A percentile compares a stretch with the other conserved stretches of the same genome.
Conservation (phyloP, 2,113 vertebrate genomes). For the Leucoraja erinaceus region DNA sequence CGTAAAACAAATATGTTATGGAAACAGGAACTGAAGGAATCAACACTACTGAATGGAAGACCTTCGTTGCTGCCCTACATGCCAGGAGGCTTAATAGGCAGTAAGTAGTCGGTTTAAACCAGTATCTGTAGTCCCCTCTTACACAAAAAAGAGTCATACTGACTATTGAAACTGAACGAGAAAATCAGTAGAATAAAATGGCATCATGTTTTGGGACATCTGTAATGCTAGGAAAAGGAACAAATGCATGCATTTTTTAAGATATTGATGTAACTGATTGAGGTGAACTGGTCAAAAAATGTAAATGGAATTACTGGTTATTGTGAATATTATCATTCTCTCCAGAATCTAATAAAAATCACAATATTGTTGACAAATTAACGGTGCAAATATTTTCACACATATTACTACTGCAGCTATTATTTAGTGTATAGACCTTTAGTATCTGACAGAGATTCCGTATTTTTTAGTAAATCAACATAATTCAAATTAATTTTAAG, state of each 20-base stretch:
- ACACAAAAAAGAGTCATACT: not conserved
- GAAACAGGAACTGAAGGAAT: no score
- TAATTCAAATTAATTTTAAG: not conserved
- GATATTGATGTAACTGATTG: no score
- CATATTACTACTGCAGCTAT: not conserved
- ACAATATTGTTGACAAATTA: not conserved
- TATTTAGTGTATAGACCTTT: not conserved
- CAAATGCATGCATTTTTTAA: not conserved
- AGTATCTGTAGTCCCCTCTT: no score
- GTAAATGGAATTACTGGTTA: not conserved
- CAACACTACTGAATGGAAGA: no score
- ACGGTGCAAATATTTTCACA: not conserved
- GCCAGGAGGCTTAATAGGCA: no score
- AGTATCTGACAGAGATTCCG: not conserved
- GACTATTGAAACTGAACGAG: not conserved
- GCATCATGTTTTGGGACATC: not conserved
- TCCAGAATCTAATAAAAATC: not conserved
- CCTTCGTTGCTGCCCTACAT: no score
- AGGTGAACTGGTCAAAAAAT: not conserved
- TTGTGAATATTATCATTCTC: not conserved
- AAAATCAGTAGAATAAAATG: not conserved
- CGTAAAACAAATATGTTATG: no score
- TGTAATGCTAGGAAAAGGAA: not conserved
- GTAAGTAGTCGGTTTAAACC: no score
- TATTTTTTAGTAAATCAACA: not conserved